Evolutionary conservation across 1,140 invertebrate species (phyloP).

Genomic region (Listronotus bonariensis): DNA sequence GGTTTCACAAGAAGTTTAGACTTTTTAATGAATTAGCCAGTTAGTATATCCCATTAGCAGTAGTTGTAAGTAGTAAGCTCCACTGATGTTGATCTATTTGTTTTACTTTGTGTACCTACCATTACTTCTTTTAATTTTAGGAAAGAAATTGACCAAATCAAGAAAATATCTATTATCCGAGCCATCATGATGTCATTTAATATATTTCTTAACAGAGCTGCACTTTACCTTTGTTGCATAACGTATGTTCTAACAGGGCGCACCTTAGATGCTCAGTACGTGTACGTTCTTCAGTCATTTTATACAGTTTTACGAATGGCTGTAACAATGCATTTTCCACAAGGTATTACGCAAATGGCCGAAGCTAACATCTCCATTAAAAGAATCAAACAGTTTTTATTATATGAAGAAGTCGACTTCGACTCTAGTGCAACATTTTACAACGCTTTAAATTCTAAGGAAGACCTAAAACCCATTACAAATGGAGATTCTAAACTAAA

Average conservation of each 20-base stretch:
- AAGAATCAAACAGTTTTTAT: constrained; percentile 67
- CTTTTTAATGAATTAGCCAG: too few species aligned
- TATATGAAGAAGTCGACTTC: constrained; percentile 38
- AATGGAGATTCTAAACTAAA: neutral
- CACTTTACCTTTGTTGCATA: constrained; percentile 76
- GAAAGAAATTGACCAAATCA: constrained; percentile 48
- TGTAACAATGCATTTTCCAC: constrained; percentile 75
- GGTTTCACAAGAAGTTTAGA: too few species aligned
- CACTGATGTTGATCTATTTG: too few species aligned
- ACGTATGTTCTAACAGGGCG: constrained; percentile 72
- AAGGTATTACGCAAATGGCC: constrained; percentile 62
- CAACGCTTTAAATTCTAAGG: constrained; percentile 20
- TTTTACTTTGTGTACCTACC: too few species aligned
- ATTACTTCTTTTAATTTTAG: constrained; percentile 41
- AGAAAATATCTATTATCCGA: constrained; percentile 61
- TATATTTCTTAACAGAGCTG: constrained; percentile 72
- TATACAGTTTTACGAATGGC: constrained; percentile 72
- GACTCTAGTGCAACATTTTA: constrained; percentile 28
- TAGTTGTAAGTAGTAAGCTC: too few species aligned
- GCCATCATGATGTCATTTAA: constrained; percentile 74
- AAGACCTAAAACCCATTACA: neutral
- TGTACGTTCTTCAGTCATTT: constrained; percentile 74
- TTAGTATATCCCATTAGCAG: too few species aligned
- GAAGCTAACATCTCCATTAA: constrained; percentile 70
- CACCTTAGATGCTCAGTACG: constrained; percentile 71